Conservation (phyloP, 2,888 invertebrate species). For the Tinea pellionella region DNA sequence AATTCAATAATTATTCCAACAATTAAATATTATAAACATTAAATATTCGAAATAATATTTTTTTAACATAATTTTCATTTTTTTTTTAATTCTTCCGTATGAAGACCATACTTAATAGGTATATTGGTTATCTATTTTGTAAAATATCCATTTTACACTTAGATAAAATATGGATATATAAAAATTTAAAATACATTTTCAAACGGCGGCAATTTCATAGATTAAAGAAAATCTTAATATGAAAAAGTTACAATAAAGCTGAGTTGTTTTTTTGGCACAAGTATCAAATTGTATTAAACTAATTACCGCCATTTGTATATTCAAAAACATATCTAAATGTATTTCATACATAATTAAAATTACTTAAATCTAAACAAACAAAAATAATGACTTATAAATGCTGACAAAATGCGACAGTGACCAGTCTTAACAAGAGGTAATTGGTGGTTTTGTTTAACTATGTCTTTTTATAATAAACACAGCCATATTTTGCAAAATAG, state of each 20-base stretch:
- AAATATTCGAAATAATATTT: neutral
- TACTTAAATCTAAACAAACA: neutral
- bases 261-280: neutral
- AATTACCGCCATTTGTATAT: neutral
- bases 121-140: neutral
- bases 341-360: conserved; percentile 1
- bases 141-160: neutral
- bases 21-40: neutral
- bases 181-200: neutral
- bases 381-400: conserved; percentile 18
- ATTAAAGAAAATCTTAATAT: too few relatives aligned
- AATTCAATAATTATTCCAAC: neutral
- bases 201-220: neutral
- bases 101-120: neutral
- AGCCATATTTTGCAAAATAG: conserved; percentile 44
- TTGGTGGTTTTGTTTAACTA: conserved; percentile 53
- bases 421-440: conserved; percentile 63
- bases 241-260: too few relatives aligned
- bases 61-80: neutral
- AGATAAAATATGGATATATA: neutral
- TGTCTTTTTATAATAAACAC: conserved; percentile 63
- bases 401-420: conserved; percentile 34
- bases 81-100: neutral
- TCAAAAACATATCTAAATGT: neutral
- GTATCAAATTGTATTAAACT: neutral